Conservation (phyloP, 2,888 invertebrate species). For the Scaptomyza parva region DNA sequence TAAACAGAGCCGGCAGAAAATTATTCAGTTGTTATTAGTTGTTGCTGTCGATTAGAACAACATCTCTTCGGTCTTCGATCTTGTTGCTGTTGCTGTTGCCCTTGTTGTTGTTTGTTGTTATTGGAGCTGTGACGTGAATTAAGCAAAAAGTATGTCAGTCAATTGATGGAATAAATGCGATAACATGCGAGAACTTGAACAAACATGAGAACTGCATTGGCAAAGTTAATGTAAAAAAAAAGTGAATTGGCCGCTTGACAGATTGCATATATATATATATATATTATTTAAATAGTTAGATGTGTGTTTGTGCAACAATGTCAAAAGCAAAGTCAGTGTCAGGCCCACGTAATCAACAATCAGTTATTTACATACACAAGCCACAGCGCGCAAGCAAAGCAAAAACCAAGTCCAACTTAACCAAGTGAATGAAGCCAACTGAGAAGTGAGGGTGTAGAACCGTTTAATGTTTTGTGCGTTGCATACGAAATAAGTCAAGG, state of each 20-base stretch:
- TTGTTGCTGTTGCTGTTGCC: constrained; percentile 3
- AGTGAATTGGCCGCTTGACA: constrained; percentile 41
- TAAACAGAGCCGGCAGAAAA: constrained; percentile 46
- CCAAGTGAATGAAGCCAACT: constrained; percentile 22
- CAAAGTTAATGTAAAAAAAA: constrained; percentile 40
- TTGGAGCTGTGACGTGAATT: constrained; percentile 31
- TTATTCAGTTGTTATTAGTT: constrained; percentile 52
- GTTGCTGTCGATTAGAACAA: constrained; percentile 36
- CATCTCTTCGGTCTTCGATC: neutral
- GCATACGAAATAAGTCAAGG: constrained; percentile 79
- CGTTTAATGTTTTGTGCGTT: constrained; percentile 56
- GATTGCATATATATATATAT: neutral
- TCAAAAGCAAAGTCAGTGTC: constrained; percentile 53
- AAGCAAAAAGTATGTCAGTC: constrained; percentile 53
- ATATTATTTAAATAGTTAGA: neutral
- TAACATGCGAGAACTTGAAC: constrained; percentile 5
- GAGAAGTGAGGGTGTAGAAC: constrained; percentile 45
- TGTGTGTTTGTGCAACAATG: constrained; percentile 2
- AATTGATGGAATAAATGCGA: constrained; percentile 19
- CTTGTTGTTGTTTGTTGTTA: constrained; percentile 11
- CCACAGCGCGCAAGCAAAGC: constrained; percentile 8
- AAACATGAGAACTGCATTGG: constrained; percentile 5
- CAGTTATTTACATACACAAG: constrained; percentile 10
- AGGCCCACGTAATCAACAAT: constrained; percentile 31
- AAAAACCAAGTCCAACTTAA: constrained; percentile 21